These are phyloP conservation scores for Xiphophorus hellerii DNA, from an alignment of 2,113 vertebrate genomes.

Conservation along the genomic window DNA sequence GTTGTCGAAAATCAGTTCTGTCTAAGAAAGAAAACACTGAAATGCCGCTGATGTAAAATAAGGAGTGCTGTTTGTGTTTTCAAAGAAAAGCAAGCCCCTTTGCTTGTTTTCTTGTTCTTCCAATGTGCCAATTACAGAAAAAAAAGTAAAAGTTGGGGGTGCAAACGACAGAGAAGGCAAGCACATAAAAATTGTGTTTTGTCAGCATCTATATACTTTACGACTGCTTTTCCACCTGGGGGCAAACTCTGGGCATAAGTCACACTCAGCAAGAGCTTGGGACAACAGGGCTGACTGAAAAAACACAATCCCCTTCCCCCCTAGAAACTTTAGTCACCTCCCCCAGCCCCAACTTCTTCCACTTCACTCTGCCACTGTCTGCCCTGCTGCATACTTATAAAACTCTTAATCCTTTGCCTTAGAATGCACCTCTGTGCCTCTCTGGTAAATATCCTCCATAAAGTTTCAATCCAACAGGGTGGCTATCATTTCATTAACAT, in stretches of 20 bases:
- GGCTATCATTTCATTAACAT: slow-evolving; percentile 48
- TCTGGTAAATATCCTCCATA: slow-evolving; percentile 29
- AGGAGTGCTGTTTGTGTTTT: not conserved
- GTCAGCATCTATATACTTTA: slow-evolving; percentile 57
- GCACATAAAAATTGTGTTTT: slow-evolving; percentile 58
- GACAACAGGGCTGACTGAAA: slow-evolving; percentile 52
- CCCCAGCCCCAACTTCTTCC: slow-evolving; percentile 8
- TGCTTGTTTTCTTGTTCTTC: not conserved
- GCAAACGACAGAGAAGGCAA: not conserved
- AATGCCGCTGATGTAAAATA: not conserved
- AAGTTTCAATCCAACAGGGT: slow-evolving; percentile 38
- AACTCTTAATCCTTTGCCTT: slow-evolving; percentile 44
- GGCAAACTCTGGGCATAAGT: slow-evolving; percentile 26
- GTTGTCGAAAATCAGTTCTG: slow-evolving; percentile 52
- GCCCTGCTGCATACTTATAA: slow-evolving; percentile 47
- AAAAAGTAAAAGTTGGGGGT: not conserved
- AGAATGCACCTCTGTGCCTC: slow-evolving; percentile 2
- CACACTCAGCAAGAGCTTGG: slow-evolving; percentile 49
- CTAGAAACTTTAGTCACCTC: slow-evolving; percentile 1
- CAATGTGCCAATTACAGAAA: not conserved
- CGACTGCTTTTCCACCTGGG: slow-evolving; percentile 72
- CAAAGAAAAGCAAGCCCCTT: not conserved
- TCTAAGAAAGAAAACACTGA: not conserved
- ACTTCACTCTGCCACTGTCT: not conserved
- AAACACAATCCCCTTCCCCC: slow-evolving; percentile 27